phyloP scores from a whole-genome alignment of 2,113 vertebrate genomes.

The Dipodomys merriami region DNA sequence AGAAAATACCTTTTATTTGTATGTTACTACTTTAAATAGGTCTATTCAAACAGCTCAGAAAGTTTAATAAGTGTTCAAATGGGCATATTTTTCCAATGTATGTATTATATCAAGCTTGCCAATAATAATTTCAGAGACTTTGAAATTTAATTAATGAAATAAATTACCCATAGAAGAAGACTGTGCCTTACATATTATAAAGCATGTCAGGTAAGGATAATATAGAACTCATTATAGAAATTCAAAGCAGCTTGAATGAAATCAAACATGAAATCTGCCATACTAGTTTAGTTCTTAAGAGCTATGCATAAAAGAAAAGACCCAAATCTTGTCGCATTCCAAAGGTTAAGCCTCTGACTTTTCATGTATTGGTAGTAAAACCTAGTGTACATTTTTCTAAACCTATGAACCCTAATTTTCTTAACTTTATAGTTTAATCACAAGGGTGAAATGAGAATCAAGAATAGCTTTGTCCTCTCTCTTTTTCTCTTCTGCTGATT shows the following conservation, averaged over 20 bases:
- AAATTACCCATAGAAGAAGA: slow-evolving; percentile 9
- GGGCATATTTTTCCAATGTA: not conserved
- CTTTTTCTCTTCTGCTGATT: not conserved
- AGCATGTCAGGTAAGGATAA: not conserved
- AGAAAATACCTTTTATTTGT: not conserved
- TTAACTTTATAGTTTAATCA: not conserved
- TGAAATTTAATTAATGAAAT: not conserved
- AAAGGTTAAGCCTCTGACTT: not conserved
- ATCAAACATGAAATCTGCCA: not conserved
- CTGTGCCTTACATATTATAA: not conserved
- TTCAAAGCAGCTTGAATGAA: not conserved
- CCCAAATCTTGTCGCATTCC: not conserved
- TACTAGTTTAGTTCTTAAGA: not conserved
- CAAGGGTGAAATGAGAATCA: not conserved
- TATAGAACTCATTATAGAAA: not conserved
- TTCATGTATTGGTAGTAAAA: not conserved
- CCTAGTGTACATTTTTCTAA: not conserved
- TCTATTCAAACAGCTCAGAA: not conserved
- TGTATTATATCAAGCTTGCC: not conserved
- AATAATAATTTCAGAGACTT: slow-evolving; percentile 33
- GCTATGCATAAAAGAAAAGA: not conserved
- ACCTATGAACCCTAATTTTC: not conserved
- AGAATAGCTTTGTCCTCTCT: not conserved
- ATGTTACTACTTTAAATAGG: not conserved
- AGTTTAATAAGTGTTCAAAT: not conserved